These are phyloP conservation scores for Sebastes matsubarae DNA, from an alignment of 2,797 vertebrate species.

Conservation along the genomic window DNA sequence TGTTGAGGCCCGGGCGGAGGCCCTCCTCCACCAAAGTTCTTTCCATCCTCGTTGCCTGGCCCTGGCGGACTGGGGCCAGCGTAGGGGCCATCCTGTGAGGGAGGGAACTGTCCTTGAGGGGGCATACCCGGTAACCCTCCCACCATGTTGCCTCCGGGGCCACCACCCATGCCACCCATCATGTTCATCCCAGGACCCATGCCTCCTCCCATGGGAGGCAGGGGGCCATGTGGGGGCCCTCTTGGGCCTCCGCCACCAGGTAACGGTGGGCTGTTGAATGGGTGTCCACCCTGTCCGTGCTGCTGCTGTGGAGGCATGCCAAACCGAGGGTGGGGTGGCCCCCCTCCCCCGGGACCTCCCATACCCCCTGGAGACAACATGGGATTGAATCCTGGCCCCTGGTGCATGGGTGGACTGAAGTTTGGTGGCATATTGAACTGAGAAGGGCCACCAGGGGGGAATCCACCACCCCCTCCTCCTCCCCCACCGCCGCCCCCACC, in stretches of 20 bases:
- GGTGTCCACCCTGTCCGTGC: slow-evolving; percentile 85
- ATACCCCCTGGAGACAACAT: slow-evolving; percentile 86
- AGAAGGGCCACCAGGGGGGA: slow-evolving; percentile 87
- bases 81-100: slow-evolving; percentile 84
- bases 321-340: slow-evolving; percentile 85
- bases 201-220: slow-evolving; percentile 83
- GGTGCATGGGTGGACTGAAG: slow-evolving; percentile 89
- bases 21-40: slow-evolving; percentile 83
- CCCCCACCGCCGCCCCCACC: slow-evolving; percentile 70
- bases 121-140: slow-evolving; percentile 83
- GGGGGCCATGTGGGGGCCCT: slow-evolving; percentile 80
- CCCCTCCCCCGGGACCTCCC: slow-evolving; percentile 83
- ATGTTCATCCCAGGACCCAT: slow-evolving; percentile 86
- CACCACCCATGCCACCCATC: slow-evolving; percentile 83
- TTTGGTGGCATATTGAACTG: slow-evolving; percentile 87
- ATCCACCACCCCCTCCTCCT: slow-evolving; percentile 81
- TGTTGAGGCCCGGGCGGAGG: slow-evolving; percentile 74
- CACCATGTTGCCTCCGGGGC: slow-evolving; percentile 83
- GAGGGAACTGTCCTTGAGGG: slow-evolving; percentile 84
- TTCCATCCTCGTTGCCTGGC: slow-evolving; percentile 83
- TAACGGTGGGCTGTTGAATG: slow-evolving; percentile 85
- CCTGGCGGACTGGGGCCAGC: slow-evolving; percentile 84
- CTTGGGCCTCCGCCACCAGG: slow-evolving; percentile 82
- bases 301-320: slow-evolving; percentile 84
- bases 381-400: slow-evolving; percentile 84